These are phyloP conservation scores for Margaritifera margaritifera DNA, from an alignment of 2,888 invertebrate genomes.

Conservation along the genomic window DNA sequence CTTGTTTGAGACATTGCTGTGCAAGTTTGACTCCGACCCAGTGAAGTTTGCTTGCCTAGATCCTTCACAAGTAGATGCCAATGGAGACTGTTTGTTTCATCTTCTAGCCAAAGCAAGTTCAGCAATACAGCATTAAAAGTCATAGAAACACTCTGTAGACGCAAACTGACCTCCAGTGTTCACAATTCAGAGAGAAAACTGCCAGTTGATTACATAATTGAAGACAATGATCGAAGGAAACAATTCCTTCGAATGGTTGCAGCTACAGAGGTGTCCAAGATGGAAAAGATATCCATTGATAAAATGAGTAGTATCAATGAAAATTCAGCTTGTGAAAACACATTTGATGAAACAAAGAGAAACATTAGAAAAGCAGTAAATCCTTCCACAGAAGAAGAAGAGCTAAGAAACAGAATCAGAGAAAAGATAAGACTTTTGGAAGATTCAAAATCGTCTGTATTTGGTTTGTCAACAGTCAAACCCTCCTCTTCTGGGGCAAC, in stretches of 20 bases:
- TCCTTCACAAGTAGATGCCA: constrained; percentile 30
- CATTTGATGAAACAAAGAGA: constrained; percentile 4
- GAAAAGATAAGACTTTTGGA: constrained; percentile 36
- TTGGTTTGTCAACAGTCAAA: not conserved
- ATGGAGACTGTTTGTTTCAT: constrained; percentile 45
- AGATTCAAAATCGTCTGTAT: constrained; percentile 27
- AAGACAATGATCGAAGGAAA: constrained; percentile 48
- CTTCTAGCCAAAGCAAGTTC: constrained; percentile 39
- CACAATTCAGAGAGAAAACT: constrained; percentile 49
- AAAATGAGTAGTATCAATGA: constrained; percentile 2
- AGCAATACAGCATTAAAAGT: constrained; percentile 30
- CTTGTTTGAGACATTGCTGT: constrained; percentile 47
- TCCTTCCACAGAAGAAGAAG: constrained; percentile 23
- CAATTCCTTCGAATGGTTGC: constrained; percentile 32
- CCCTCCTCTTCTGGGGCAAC: no score
- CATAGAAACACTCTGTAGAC: constrained; percentile 49
- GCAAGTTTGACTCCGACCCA: constrained; percentile 36
- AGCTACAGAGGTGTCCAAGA: constrained; percentile 4
- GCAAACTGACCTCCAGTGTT: constrained; percentile 38
- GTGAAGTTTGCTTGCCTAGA: constrained; percentile 40
- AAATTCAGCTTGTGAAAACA: constrained; percentile 8
- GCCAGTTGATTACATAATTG: constrained; percentile 49
- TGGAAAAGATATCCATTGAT: not conserved
- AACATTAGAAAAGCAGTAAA: constrained; percentile 7
- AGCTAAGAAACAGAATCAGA: constrained; percentile 30